Evolutionary conservation across 2,113 vertebrate species (phyloP), one percentile per base, ranked within the genome.

Genomic region (Pavo muticus): DNA sequence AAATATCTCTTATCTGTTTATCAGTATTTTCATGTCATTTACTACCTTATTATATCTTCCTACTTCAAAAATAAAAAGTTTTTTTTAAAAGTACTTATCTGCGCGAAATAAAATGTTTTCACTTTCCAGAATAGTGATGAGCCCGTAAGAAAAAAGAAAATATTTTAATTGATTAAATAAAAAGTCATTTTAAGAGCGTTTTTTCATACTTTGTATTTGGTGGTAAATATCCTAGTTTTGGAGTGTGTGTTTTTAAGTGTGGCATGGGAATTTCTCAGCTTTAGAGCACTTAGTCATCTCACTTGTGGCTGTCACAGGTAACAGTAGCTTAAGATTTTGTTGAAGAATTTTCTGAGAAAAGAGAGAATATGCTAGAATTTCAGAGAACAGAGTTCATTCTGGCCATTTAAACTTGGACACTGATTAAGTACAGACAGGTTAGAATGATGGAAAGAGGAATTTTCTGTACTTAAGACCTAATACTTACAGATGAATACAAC

Each of bases 1-100:
- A 98, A 97, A 94, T 50, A 11, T 37, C 84, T 72, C 95, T 0
- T 59, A 17, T 90, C n/a, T 91, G 7, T 47, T 95, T 47, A 23
- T 70, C 7, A 90, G 21, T 76, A 12, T 29, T 84, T 90, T 92
- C 7, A 25, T 88, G 68, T 63, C 10, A n/a, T 19, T 82, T 85
- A 24, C 50, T 89, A 35, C 19, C 52, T 71, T 39, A 25, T 42
- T 29, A 18, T 1, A 0, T 73, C 40, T 71, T 83, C 47, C 1
- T 80, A 7, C 9, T 13, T 80, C 64, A 35, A 89, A 52, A 73
- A 65, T 30, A n/a, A 47, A 47, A 25, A 68, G 23, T 50, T 50
- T 50, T 48, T 50, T 32, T 18, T 7, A 64, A 42, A 75, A 48
- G 29, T 4, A 14, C 15, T 21, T 5, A n/a, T 59, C 14, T 27